A percentile compares a stretch with the other conserved stretches of the same genome.
phyloP scores from a whole-genome alignment of 2,888 invertebrate genomes.

The Ectemnius cavifrons region DNA sequence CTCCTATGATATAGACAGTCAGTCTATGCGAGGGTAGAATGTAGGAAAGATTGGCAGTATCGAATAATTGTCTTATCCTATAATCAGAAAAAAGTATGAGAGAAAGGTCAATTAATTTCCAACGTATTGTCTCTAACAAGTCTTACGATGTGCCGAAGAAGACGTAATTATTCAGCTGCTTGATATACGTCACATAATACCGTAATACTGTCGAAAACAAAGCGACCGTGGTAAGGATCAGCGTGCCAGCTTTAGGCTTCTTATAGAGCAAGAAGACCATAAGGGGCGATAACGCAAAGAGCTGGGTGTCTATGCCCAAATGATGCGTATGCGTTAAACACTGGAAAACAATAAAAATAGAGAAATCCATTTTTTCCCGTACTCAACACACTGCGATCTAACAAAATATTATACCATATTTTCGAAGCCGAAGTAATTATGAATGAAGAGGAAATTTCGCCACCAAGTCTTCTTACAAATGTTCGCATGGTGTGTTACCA shows the following conservation, averaged over 20 bases:
- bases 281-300: conserved; percentile 83
- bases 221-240: conserved; percentile 78
- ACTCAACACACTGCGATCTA: background rate
- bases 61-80: conserved; percentile 83
- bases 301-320: conserved; percentile 85
- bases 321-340: conserved; percentile 87
- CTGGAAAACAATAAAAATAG: conserved; percentile 70
- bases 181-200: conserved; percentile 82
- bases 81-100: conserved; percentile 53
- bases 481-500: conserved; percentile 83
- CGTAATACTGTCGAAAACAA: conserved; percentile 81
- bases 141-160: conserved; percentile 86
- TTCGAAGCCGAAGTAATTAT: conserved; percentile 86
- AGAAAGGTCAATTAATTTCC: background rate
- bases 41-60: conserved; percentile 85
- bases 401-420: conserved; percentile 80
- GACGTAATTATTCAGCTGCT: conserved; percentile 83
- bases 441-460: conserved; percentile 85
- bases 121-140: background rate
- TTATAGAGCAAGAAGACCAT: conserved; percentile 82
- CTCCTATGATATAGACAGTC: conserved; percentile 85
- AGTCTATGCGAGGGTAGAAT: conserved; percentile 83
- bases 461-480: conserved; percentile 86
- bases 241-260: conserved; percentile 80
- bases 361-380: background rate